phyloP scores from a whole-genome alignment of 2,113 vertebrate genomes.

The Brachypteracias leptosomus region DNA sequence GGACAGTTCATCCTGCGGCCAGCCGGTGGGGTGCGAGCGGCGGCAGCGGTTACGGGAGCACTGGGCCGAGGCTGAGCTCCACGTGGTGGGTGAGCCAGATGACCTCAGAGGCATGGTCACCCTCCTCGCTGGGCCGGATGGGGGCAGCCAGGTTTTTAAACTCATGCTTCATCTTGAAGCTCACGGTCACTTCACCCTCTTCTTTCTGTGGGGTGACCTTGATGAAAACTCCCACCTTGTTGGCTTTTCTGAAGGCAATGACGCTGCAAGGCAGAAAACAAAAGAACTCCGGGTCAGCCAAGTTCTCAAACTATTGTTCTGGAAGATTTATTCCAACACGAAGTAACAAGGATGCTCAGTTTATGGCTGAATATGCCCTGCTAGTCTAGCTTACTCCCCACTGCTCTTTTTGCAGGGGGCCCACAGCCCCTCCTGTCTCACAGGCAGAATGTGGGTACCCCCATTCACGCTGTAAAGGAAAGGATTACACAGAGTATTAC shows the following conservation, averaged over 20 bases:
- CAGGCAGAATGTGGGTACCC: fast-evolving
- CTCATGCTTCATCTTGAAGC: slow-evolving; percentile 96
- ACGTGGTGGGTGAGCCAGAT: slow-evolving; percentile 96
- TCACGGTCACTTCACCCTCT: slow-evolving; percentile 87
- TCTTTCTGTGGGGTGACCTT: slow-evolving; percentile 93
- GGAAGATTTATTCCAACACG: not conserved
- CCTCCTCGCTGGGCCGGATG: slow-evolving; percentile 85
- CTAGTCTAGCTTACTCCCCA: not conserved
- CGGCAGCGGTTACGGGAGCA: slow-evolving; percentile 77
- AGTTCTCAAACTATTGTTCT: not conserved
- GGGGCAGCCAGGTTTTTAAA: slow-evolving; percentile 93
- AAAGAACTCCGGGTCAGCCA: not conserved
- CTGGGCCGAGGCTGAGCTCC: slow-evolving; percentile 91
- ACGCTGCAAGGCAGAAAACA: slow-evolving; percentile 75
- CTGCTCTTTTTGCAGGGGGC: not conserved
- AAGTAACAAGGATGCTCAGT: not conserved
- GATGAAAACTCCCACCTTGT: slow-evolving; percentile 98
- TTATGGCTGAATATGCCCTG: not conserved
- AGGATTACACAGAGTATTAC: not conserved
- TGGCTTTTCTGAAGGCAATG: slow-evolving; percentile 97
- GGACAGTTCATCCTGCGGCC: not conserved
- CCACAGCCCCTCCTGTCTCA: not conserved
- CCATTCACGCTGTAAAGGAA: not conserved
- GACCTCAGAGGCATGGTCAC: slow-evolving; percentile 79
- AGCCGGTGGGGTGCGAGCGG: not conserved